Evolutionary conservation across 2,113 vertebrate species (phyloP).

Genomic region (Cygnus buccinator): DNA sequence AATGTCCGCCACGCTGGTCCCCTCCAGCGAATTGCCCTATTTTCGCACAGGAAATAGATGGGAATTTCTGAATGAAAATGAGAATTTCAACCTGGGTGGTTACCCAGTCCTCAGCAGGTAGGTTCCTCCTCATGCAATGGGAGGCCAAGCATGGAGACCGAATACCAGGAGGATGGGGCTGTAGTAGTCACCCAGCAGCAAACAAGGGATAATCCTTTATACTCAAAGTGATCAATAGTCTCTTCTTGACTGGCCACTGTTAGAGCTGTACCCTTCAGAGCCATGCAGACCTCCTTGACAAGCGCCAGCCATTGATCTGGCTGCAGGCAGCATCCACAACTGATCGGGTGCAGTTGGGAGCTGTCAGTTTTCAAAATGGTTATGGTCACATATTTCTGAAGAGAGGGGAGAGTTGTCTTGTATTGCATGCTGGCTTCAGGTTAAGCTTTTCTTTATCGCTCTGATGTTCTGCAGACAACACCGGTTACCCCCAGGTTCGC

Average conservation of each 20-base stretch:
- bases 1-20: accelerated
- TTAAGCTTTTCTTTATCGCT: conserved; percentile 12
- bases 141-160: not conserved
- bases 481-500: not conserved
- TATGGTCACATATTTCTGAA: not conserved
- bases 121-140: not conserved
- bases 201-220: not conserved
- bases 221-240: not conserved
- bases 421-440: conserved; percentile 14
- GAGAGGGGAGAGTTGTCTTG: not conserved
- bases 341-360: not conserved
- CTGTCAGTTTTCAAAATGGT: not conserved
- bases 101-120: not conserved
- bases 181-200: not conserved
- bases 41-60: not conserved
- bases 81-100: not conserved
- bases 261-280: not conserved
- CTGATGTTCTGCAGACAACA: not conserved
- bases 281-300: not conserved
- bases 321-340: not conserved
- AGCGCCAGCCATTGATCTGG: not conserved
- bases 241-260: not conserved
- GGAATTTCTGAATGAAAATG: not conserved
- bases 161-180: not conserved
- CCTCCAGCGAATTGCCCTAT: not conserved